Evolutionary conservation across 2,113 vertebrate species (phyloP), one percentile per base, ranked within the genome.

Genomic region (Corapipo altera): DNA sequence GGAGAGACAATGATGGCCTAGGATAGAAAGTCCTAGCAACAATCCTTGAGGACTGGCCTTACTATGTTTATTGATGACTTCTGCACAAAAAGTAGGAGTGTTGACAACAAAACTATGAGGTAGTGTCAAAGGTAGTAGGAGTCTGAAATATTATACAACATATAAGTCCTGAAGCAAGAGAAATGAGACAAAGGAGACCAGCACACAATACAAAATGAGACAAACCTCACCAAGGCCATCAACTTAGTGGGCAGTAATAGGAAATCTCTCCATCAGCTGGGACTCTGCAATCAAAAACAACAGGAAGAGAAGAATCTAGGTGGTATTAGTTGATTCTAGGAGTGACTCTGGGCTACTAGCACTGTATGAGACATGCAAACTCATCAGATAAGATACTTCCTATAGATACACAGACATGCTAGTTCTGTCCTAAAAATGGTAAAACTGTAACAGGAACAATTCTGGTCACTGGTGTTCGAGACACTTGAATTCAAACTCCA

Each of bases 1-100:
- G 61, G 39, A 80, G 41, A 78, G 9, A 67, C 0, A 2, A 62
- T 23, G 59, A 49, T 4, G 8, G 17, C 24, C 28, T 21, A 9
- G 13, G 27, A 51, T 72, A 33, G 8, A 55, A 6, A 24, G 10
- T 35, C 61, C 79, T 27, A 79, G 33, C 0, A 0, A 85, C 0
- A 0, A 8, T 88, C 44, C 69, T 70, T 37, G 19, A 88, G 54
- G 49, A 72, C 23, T 49, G 14, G n/a, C 15, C 59, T 73, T 76
- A 46, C 27, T 65, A 9, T 21, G 69, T 80, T 86, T 62, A 46
- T 62, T 67, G 37, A 58, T 28, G 12, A 59, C 21, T 93, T 93
- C 3, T 39, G 28, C 37, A 78, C 54, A 70, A 57, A 57, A 88
- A 48, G 28, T 27, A 33, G 28, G 32, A 90, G 15, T 24, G 41